A percentile compares a stretch with the other conserved stretches of the same genome.
Evolutionary conservation across 2,888 invertebrate genomes (phyloP).

Genomic region (Nysson spinosus): DNA sequence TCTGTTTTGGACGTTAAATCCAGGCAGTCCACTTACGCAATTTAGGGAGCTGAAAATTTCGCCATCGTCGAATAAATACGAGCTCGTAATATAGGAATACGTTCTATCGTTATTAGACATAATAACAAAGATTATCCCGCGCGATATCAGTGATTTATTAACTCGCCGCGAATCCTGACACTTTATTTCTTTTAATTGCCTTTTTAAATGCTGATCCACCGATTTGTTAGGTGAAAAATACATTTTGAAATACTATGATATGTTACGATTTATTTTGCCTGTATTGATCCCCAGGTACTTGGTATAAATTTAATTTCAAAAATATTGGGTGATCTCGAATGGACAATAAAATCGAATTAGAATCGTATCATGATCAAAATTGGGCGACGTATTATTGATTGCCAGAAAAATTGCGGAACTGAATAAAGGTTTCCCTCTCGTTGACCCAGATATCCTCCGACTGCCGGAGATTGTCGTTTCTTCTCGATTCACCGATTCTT

Average conservation of each 20-base stretch:
- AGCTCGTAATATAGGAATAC: not conserved
- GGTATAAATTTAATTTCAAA: no score
- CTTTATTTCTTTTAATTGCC: constrained; percentile 20
- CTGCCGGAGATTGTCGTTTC: constrained; percentile 44
- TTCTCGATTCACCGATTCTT: no score
- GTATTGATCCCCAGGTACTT: no score
- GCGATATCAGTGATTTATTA: constrained; percentile 30
- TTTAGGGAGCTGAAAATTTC: constrained; percentile 27
- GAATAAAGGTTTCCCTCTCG: constrained; percentile 51
- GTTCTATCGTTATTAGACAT: not conserved
- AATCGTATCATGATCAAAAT: not conserved
- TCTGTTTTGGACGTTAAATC: not conserved
- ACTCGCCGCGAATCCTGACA: constrained; percentile 5
- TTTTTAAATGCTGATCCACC: not conserved
- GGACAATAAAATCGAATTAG: not conserved
- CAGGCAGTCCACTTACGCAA: constrained; percentile 8
- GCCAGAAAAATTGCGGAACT: constrained; percentile 42
- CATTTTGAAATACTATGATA: no score
- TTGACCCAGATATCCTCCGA: constrained; percentile 51
- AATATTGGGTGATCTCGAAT: no score
- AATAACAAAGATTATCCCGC: constrained; percentile 22
- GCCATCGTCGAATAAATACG: constrained; percentile 12
- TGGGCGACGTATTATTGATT: constrained; percentile 19
- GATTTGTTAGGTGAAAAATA: no score
- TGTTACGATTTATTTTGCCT: no score